Base-by-base conservation (phyloP, 2,888 invertebrate species). In the Priocnemis perturbator region DNA sequence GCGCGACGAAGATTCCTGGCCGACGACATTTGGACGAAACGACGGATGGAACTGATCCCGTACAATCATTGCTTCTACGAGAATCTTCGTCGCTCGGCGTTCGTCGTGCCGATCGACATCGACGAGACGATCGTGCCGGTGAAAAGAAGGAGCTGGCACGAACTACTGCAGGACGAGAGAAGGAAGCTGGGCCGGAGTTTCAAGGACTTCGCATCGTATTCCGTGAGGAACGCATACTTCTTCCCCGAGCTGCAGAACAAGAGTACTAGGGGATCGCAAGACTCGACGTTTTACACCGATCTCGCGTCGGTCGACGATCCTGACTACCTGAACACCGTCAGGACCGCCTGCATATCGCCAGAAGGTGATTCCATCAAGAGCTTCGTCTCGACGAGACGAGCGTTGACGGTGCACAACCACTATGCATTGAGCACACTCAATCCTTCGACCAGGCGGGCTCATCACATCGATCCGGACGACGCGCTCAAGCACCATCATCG, bases 51-150 rank as follows among this genome's bases (percentile, higher is more conserved):
- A 85, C 89, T 95, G 44, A 91, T 95, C 72, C 92, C 94, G 0
- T 95, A 95, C 87, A 95, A 95, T 86, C 94, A 95, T 86, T 95
- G 95, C 84, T 91, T 95, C 69, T 95, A 95, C 86, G 91, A 94
- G 85, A 94, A 94, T 89, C 89, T 94, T 61, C 89, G 91, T 79
- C 90, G 90, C 74, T 93, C 93, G 48, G 91, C 92, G 79, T 94
- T 90, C 85, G 89, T 94, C 19, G 89, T 95, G 30, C 94, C 95
- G 11, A 88, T 95, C 77, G 95, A 95, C 85, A 90, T 94, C 55
- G 95, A 95, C 86, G 95, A 95, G 90, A 90, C 94, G 59, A 91
- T 95, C 66, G 90, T 95, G 63, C 95, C 95, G 19, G 91, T 92
- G 84, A 88, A 90, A 73, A 90, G 91, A 23, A 85, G 89, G 57